Evolutionary conservation across 2,888 invertebrate species (phyloP).

Genomic region (Oscheius sp.): DNA sequence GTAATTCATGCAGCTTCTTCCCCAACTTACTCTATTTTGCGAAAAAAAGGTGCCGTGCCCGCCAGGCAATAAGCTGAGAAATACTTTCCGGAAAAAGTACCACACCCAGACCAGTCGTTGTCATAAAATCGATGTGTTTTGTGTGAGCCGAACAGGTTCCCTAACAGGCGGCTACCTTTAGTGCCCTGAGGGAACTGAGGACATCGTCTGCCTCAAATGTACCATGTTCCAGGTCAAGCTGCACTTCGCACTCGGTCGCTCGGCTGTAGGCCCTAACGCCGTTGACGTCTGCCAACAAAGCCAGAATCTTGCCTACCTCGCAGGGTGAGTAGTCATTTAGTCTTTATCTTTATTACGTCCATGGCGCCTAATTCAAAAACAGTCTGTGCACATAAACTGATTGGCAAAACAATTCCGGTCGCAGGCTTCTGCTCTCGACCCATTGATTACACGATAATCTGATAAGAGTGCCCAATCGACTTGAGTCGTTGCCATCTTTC

Average conservation of each 20-base stretch:
- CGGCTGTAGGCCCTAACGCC: slow-evolving; percentile 43
- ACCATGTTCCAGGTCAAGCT: slow-evolving; percentile 46
- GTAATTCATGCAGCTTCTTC: background rate
- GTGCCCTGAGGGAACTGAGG: slow-evolving; percentile 13
- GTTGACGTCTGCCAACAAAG: slow-evolving; percentile 44
- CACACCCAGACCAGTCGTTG: slow-evolving; percentile 36
- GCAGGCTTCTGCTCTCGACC: background rate
- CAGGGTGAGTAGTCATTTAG: slow-evolving; percentile 35
- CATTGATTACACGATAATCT: slow-evolving; percentile 5
- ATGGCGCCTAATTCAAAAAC: slow-evolving; percentile 6
- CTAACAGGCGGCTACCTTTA: slow-evolving; percentile 35
- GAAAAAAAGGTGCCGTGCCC: background rate
- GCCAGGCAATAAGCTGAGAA: background rate
- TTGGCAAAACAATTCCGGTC: slow-evolving; percentile 5
- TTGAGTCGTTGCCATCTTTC: background rate
- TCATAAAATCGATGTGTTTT: slow-evolving; percentile 36
- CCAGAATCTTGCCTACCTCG: slow-evolving; percentile 47
- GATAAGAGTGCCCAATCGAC: background rate
- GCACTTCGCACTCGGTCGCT: slow-evolving; percentile 47
- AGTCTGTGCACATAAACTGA: slow-evolving; percentile 12
- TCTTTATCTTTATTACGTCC: background rate
- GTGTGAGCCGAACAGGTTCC: slow-evolving; percentile 31
- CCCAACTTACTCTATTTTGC: background rate
- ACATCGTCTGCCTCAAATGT: background rate
- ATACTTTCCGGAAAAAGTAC: slow-evolving; percentile 5